A percentile compares a stretch with the other conserved stretches of the same genome.
These are phyloP conservation scores for Taenaris catops DNA, from an alignment of 2,888 invertebrate species.

Conservation along the genomic window DNA sequence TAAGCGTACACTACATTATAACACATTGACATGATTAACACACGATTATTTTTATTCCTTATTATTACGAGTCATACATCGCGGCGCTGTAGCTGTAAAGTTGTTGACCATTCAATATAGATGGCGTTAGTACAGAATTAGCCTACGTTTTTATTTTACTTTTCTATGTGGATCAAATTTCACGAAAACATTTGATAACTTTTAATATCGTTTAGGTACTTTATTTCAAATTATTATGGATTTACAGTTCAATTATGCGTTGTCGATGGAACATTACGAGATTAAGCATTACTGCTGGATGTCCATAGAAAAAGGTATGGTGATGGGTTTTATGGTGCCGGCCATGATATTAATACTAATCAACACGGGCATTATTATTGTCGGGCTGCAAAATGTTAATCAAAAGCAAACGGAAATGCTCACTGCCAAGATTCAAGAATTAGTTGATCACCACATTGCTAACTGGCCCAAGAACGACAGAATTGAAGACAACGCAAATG, in stretches of 20 bases:
- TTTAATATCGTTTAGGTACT: background rate
- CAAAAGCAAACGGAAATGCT: conserved; percentile 66
- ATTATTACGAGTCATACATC: too few relatives aligned
- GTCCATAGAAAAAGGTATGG: conserved; percentile 88
- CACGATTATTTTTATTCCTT: too few relatives aligned
- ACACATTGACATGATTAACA: too few relatives aligned
- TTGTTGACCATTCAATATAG: too few relatives aligned
- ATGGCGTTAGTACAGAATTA: too few relatives aligned
- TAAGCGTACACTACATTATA: too few relatives aligned
- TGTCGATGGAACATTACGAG: conserved; percentile 86
- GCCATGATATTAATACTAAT: conserved; percentile 83
- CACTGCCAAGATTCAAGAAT: conserved; percentile 62
- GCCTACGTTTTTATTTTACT: too few relatives aligned
- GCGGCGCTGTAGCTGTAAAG: too few relatives aligned
- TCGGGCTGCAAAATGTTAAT: conserved; percentile 71
- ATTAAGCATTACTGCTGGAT: conserved; percentile 87
- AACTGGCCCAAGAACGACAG: conserved; percentile 57
- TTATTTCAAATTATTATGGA: background rate
- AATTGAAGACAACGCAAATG: conserved; percentile 38
- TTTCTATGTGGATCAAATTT: too few relatives aligned
- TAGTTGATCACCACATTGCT: conserved; percentile 61
- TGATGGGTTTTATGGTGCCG: conserved; percentile 87
- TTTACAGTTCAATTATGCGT: conserved; percentile 80
- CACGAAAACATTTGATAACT: too few relatives aligned
- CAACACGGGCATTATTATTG: conserved; percentile 80